phyloP scores from a whole-genome alignment of 2,888 invertebrate species.

The Syritta pipiens region DNA sequence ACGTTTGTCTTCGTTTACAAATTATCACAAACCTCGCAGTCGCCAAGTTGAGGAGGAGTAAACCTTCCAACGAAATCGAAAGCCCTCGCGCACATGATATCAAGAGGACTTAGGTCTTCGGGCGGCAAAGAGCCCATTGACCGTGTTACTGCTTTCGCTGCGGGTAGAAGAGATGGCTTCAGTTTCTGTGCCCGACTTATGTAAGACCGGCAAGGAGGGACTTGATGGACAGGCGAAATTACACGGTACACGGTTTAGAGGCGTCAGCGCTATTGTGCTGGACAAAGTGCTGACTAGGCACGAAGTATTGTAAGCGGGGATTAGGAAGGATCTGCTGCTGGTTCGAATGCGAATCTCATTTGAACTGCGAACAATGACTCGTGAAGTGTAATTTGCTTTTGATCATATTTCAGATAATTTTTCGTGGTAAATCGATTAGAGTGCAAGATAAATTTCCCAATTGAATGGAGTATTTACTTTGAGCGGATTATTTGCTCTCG shows the following conservation, averaged over 20 bases:
- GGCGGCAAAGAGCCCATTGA: conserved; percentile 42
- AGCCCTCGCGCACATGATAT: conserved; percentile 32
- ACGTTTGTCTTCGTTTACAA: conserved; percentile 31
- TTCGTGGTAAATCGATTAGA: not conserved
- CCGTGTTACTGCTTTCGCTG: conserved; percentile 55
- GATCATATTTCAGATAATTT: not conserved
- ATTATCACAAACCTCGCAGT: too few species aligned
- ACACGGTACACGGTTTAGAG: conserved; percentile 5
- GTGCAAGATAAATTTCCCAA: conserved; percentile 27
- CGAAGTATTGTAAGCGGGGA: conserved; percentile 8
- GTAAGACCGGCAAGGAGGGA: conserved; percentile 19
- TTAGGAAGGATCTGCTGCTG: conserved; percentile 1
- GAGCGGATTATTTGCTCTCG: conserved; percentile 21
- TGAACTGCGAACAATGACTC: not conserved
- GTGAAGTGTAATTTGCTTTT: conserved; percentile 7
- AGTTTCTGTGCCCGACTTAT: conserved; percentile 15
- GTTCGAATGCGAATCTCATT: not conserved
- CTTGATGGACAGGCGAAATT: conserved; percentile 37
- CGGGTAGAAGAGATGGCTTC: too few species aligned
- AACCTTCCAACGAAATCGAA: conserved; percentile 35
- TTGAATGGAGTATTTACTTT: conserved; percentile 3
- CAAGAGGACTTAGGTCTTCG: conserved; percentile 38
- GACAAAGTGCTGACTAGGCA: conserved; percentile 5
- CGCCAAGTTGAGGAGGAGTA: not conserved
- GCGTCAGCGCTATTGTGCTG: conserved; percentile 1